Evolutionary conservation across 2,888 invertebrate genomes (phyloP).

Genomic region (Meta bourneti): DNA sequence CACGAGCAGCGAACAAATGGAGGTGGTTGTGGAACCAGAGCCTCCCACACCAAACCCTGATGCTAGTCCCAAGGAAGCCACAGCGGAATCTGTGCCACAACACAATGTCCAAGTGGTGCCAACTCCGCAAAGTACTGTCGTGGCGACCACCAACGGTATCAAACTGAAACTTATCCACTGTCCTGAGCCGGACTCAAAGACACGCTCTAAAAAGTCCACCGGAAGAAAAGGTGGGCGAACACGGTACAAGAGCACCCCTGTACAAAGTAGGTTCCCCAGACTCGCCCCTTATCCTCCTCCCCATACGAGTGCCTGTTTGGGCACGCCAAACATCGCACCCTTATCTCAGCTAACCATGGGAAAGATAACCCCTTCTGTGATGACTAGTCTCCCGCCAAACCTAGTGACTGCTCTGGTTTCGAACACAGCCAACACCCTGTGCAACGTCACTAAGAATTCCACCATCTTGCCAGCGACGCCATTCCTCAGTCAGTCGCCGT

Average conservation of each 20-base stretch:
- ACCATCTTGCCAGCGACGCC: background rate
- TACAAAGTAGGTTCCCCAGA: conserved; percentile 21
- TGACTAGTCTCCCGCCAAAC: conserved; percentile 42
- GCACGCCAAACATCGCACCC: conserved; percentile 12
- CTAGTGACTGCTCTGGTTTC: conserved; percentile 58
- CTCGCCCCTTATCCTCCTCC: conserved; percentile 65
- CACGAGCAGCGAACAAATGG: background rate
- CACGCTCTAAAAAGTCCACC: background rate
- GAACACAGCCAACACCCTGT: conserved; percentile 42
- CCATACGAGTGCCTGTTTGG: conserved; percentile 16
- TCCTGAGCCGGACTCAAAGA: conserved; percentile 12
- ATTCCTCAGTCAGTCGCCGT: background rate
- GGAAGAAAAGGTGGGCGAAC: conserved; percentile 44
- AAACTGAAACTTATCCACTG: conserved; percentile 54
- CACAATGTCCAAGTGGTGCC: background rate
- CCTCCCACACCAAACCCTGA: background rate
- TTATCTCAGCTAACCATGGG: conserved; percentile 38
- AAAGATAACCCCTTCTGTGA: conserved; percentile 54
- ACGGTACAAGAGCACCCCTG: conserved; percentile 45
- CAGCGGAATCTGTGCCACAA: background rate
- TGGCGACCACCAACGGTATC: conserved; percentile 50
- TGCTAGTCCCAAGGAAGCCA: conserved; percentile 8
- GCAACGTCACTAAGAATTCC: conserved; percentile 19
- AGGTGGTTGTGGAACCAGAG: background rate
- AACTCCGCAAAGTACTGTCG: conserved; percentile 8